phyloP scores from a whole-genome alignment of 2,797 vertebrate species.

The Sebastes trivittatus region DNA sequence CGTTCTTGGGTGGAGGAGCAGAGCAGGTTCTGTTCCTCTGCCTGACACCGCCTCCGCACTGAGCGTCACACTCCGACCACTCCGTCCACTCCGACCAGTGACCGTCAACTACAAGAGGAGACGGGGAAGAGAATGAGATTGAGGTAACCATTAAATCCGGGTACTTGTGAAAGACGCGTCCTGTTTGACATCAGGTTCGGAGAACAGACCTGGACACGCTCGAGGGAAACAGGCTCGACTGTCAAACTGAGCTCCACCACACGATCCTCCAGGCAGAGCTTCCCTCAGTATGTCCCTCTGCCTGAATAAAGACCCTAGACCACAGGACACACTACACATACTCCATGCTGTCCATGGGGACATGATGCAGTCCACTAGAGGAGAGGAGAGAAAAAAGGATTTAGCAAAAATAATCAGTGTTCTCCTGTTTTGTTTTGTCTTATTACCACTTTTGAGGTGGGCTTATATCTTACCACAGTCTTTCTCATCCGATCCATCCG shows the following conservation, averaged over 20 bases:
- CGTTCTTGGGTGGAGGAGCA: conserved; percentile 89
- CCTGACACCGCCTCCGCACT: conserved; percentile 85
- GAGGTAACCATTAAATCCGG: accelerated
- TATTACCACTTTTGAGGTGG: neutral
- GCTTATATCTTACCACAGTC: conserved; percentile 82
- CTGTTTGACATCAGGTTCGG: neutral
- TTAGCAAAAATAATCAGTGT: neutral
- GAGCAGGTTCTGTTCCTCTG: conserved; percentile 84
- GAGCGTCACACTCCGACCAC: conserved; percentile 85
- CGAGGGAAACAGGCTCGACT: conserved; percentile 87
- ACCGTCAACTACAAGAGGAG: conserved; percentile 78
- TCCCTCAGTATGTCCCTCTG: conserved; percentile 82
- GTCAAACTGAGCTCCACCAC: conserved; percentile 78
- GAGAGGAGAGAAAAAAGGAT: neutral
- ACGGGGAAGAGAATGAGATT: neutral
- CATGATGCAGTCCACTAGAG: conserved; percentile 86
- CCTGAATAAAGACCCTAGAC: conserved; percentile 87
- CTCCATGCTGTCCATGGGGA: conserved; percentile 89
- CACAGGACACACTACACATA: conserved; percentile 88
- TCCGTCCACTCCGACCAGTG: conserved; percentile 86
- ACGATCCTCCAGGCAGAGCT: conserved; percentile 80
- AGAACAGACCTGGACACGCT: conserved; percentile 87
- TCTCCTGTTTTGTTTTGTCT: neutral
- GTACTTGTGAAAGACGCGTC: neutral
- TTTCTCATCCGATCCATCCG: conserved; percentile 88